These are phyloP conservation scores for Dufourea novaeangliae DNA, from an alignment of 1,140 invertebrate species.

Conservation along the genomic window DNA sequence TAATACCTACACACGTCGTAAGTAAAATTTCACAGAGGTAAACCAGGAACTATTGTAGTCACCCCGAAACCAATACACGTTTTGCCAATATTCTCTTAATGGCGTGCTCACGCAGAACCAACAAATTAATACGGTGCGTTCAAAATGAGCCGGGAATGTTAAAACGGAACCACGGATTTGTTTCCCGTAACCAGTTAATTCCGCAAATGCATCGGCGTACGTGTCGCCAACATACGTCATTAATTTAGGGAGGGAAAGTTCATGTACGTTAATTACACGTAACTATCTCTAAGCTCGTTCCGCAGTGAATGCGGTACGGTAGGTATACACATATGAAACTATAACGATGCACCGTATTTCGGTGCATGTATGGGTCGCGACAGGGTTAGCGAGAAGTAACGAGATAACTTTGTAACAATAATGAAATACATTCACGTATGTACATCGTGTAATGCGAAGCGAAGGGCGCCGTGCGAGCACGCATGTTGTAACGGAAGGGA, in stretches of 20 bases:
- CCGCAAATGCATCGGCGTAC: background rate
- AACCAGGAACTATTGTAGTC: background rate
- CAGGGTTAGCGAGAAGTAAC: background rate
- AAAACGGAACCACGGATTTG: background rate
- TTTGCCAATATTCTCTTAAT: background rate
- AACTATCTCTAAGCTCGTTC: conserved; percentile 19
- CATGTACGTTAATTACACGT: conserved; percentile 11
- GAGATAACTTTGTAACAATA: conserved; percentile 35
- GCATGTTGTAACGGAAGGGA: too few species aligned
- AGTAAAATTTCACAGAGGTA: background rate
- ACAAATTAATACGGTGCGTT: background rate
- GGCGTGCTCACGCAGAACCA: background rate
- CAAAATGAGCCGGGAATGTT: background rate
- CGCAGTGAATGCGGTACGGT: background rate
- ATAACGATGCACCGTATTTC: background rate
- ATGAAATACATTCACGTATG: background rate
- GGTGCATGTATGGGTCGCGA: too few species aligned
- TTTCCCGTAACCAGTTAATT: conserved; percentile 4
- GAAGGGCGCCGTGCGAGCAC: background rate
- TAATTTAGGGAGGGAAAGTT: conserved; percentile 15
- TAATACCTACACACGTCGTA: too few species aligned
- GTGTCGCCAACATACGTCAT: background rate
- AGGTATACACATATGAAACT: background rate
- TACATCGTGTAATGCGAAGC: background rate
- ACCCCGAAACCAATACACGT: too few species aligned